These are phyloP conservation scores for Macaria notata DNA, from an alignment of 2,888 invertebrate genomes.

Conservation along the genomic window DNA sequence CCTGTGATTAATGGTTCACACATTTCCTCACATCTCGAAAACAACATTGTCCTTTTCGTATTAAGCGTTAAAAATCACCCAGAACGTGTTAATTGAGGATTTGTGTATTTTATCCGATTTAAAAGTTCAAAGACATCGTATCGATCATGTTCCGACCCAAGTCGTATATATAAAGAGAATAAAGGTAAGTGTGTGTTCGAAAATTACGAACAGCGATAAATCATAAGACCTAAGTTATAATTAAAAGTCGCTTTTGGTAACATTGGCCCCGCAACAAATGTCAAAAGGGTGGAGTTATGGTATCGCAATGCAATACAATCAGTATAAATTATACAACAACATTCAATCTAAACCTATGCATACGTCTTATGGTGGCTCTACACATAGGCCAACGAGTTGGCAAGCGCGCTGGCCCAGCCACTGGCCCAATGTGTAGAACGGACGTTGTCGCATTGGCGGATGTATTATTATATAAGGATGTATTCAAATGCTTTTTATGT, in stretches of 20 bases:
- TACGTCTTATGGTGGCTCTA: too few species aligned
- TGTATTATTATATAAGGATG: too few species aligned
- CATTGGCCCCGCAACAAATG: not conserved
- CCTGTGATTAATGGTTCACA: conserved; percentile 1
- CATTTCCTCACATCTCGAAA: conserved; percentile 6
- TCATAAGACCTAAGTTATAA: conserved; percentile 21
- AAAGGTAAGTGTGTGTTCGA: conserved; percentile 22
- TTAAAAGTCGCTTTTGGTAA: conserved; percentile 15
- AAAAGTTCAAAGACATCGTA: conserved; percentile 28
- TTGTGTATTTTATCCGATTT: conserved; percentile 26
- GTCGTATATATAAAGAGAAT: conserved; percentile 28
- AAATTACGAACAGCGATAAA: conserved; percentile 23
- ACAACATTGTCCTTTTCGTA: conserved; percentile 13
- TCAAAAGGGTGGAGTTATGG: conserved; percentile 3
- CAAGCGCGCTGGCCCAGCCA: too few species aligned
- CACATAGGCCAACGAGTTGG: too few species aligned
- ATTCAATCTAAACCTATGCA: too few species aligned
- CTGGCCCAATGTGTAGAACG: too few species aligned
- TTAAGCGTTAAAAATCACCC: conserved; percentile 16
- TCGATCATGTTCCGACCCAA: conserved; percentile 25
- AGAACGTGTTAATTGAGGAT: conserved; percentile 29
- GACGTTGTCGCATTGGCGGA: too few species aligned
- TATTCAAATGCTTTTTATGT: too few species aligned
- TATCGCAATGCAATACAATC: not conserved
- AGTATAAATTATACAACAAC: too few species aligned